Base-by-base conservation (phyloP, 2,797 vertebrate species). In the Mormyrus hasselquistii region DNA sequence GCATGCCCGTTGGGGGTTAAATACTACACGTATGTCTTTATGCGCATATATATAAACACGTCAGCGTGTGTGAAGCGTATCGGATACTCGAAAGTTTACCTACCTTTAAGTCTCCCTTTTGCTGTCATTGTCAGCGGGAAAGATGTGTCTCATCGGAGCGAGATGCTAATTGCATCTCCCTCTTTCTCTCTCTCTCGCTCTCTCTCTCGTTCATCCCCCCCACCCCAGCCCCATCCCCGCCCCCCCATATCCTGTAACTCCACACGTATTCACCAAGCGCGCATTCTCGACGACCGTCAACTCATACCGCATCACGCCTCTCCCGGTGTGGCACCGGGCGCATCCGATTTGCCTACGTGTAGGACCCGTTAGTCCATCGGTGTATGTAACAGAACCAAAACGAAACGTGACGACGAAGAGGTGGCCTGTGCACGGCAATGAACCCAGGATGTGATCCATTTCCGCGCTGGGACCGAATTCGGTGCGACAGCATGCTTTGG, bases 21-120 rank as follows among this genome's bases (percentile, higher is more conserved):
- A 57, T 57, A 86, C 22, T 44, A 47, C 38, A 52, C 19, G 57
- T 65, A 44, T 62, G 86, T 55, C 12, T 53, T 29, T 55, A 25
- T 86, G 25, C 4, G 25, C 29, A 47, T 55, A 34, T 55, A 34
- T 86, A 16, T 86, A 8, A 16, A 29, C 50, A 12, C 55, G 53
- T n/a, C 7, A 22, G 34, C 50, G 22, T 52, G 86, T 44, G 86
- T 12, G 19, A 29, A 82, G 69, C 14, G 62, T 65, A 0, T 1
- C 59, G 38, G 10, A 87, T 53, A 50, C 25, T 55, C 57, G 14
- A 49, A 86, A 8, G 29, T 38, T 8, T 16, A 52, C 83, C 95
- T 96, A 96, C 96, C 96, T 96, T 96, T 96, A 92, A 95, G 95
- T 96, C 96, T 95, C 95, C 95, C 95, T 96, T 96, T 96, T 94